phyloP scores from a whole-genome alignment of 2,113 vertebrate species.

The Proteles cristata region DNA sequence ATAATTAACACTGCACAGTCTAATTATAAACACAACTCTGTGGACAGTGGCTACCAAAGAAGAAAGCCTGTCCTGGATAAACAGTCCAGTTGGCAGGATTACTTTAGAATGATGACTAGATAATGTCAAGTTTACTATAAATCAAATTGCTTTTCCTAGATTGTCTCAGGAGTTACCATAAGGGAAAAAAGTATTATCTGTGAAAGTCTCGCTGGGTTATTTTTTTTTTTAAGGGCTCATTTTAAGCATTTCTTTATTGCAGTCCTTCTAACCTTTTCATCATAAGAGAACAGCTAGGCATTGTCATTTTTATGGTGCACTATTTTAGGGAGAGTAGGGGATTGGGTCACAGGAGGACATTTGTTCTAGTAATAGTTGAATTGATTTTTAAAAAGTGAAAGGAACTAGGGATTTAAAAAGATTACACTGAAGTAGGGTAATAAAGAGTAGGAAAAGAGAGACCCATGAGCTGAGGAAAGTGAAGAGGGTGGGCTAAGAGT shows the following conservation, averaged over 20 bases:
- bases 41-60: slow-evolving; percentile 6
- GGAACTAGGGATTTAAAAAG: slow-evolving; percentile 27
- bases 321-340: background rate
- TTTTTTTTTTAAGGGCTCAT: background rate
- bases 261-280: slow-evolving; percentile 44
- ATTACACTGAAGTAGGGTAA: background rate
- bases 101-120: slow-evolving; percentile 50
- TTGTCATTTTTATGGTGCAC: slow-evolving; percentile 33
- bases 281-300: background rate
- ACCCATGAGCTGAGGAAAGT: background rate
- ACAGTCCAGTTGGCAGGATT: slow-evolving; percentile 29
- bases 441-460: background rate
- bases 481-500: background rate
- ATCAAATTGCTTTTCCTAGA: slow-evolving; percentile 40
- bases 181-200: background rate
- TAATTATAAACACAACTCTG: slow-evolving; percentile 63
- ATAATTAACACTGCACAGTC: slow-evolving; percentile 61
- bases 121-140: slow-evolving; percentile 51
- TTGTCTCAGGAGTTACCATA: background rate
- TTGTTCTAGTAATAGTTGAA: slow-evolving; percentile 24
- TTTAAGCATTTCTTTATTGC: slow-evolving; percentile 18
- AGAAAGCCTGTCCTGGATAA: slow-evolving; percentile 30
- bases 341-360: slow-evolving; percentile 11
- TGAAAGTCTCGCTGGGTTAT: slow-evolving; percentile 10
- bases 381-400: slow-evolving; percentile 56